Base-by-base conservation (phyloP, 2,888 invertebrate species). In the Eumerus sabulonum region DNA sequence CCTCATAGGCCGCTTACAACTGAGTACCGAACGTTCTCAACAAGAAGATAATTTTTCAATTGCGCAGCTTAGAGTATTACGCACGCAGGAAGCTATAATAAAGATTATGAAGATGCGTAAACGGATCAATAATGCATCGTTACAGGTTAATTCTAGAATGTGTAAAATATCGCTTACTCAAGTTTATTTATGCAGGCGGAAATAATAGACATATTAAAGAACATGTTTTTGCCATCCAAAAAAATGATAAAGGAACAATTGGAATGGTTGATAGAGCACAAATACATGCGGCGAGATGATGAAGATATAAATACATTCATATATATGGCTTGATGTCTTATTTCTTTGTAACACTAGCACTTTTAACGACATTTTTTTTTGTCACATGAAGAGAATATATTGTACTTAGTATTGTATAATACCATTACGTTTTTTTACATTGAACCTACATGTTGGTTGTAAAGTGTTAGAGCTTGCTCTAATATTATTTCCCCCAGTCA, bases 191-290 rank as follows among this genome's bases (percentile, higher is more conserved):
- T 89, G 63, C 89, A 92, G 92, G 96, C 97, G 67, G 99, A 99
- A 90, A 91, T 99, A 72, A 95, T 99, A 14, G 99, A 99, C 90
- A 98, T 99, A 87, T 90, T 99, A 84, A 98, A 98, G 90, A 98
- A 98, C 88, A 98, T 99, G 98, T 99, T 99, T 92, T 91, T 99
- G 86, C 99, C 99, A 19, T 97, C 98, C 82, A 98, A 98, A 90
- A 98, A 99, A 90, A 96, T 99, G 95, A 99, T 99, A 85, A 99
- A 99, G 90, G 99, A 99, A 90, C 99, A 99, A 90, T 92, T 99
- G 60, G 99, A 99, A 89, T 99, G 99, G 99, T 93, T 99, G 48
- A 99, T 99, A 82, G 99, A 99, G 90, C 97, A 99, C 89, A 98
- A 98, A 89, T 99, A 98, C 89, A 98, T 99, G 95, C 92, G 93